These are phyloP conservation scores for Neoniphon sammara DNA, from an alignment of 2,797 vertebrate species.

Conservation along the genomic window DNA sequence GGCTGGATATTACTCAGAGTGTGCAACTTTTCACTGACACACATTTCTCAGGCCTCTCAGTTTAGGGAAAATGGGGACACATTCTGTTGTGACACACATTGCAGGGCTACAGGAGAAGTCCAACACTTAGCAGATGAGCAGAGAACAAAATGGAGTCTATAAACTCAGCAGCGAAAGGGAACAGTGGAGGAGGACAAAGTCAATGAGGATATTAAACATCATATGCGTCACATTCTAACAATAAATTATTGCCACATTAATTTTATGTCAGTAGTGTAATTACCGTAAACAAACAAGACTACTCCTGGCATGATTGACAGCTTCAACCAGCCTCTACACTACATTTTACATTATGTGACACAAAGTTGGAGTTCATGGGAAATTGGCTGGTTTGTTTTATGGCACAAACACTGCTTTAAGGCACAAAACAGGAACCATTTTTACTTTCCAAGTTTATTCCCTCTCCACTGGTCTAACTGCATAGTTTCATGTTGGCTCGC, in stretches of 20 bases:
- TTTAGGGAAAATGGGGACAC: slow-evolving; percentile 46
- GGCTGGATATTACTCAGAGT: slow-evolving; percentile 8
- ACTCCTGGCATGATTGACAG: too few relatives aligned
- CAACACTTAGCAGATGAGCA: slow-evolving; percentile 39
- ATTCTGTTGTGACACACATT: slow-evolving; percentile 32
- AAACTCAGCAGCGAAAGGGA: slow-evolving; percentile 20
- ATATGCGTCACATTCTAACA: background rate
- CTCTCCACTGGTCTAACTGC: too few relatives aligned
- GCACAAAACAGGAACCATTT: too few relatives aligned
- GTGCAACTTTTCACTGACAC: slow-evolving; percentile 43
- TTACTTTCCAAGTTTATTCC: too few relatives aligned
- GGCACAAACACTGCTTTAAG: too few relatives aligned
- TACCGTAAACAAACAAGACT: too few relatives aligned
- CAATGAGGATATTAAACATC: slow-evolving; percentile 1
- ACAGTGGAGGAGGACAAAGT: background rate
- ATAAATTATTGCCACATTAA: background rate
- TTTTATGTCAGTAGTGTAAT: background rate
- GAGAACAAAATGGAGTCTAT: slow-evolving; percentile 66
- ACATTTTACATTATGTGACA: too few relatives aligned
- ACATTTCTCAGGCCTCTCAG: slow-evolving; percentile 34
- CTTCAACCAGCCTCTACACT: too few relatives aligned
- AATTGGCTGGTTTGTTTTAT: too few relatives aligned
- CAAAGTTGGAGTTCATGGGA: too few relatives aligned
- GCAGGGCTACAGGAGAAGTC: slow-evolving; percentile 31
- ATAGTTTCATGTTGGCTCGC: too few relatives aligned